A percentile compares a stretch with the other conserved stretches of the same genome.
Conservation (phyloP, 2,113 vertebrate species). For the Castor canadensis region DNA sequence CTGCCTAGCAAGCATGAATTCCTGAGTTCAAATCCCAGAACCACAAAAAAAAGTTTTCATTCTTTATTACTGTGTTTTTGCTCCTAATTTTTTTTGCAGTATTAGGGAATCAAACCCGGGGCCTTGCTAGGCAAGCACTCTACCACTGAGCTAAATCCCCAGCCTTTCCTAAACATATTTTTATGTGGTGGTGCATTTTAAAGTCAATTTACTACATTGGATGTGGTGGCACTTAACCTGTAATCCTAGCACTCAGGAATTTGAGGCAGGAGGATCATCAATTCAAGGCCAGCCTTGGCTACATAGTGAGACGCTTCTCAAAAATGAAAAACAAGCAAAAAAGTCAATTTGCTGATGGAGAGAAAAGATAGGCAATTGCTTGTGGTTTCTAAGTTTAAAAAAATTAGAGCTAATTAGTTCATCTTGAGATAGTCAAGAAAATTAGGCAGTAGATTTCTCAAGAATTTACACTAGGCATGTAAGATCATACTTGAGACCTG, state of each 20-base stretch:
- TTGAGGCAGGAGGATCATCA: background rate
- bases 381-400: conserved; percentile 5
- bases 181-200: background rate
- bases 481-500: conserved; percentile 19
- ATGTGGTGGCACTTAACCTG: background rate
- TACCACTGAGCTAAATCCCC: background rate
- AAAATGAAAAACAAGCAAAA: background rate
- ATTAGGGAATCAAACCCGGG: background rate
- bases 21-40: no score
- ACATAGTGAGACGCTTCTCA: background rate
- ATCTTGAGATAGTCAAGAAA: conserved; percentile 42
- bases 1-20: no score
- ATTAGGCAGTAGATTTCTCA: background rate
- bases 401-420: conserved; percentile 12
- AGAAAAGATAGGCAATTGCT: background rate
- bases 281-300: background rate
- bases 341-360: background rate
- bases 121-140: background rate
- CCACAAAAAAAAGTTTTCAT: no score
- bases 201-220: background rate
- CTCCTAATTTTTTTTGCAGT: background rate
- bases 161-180: background rate
- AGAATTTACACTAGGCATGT: background rate
- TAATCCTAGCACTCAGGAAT: background rate
- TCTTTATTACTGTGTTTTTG: background rate